A percentile compares a stretch with the other conserved stretches of the same genome.
Conservation (phyloP, 2,113 vertebrate genomes). For the Alosa alosa region DNA sequence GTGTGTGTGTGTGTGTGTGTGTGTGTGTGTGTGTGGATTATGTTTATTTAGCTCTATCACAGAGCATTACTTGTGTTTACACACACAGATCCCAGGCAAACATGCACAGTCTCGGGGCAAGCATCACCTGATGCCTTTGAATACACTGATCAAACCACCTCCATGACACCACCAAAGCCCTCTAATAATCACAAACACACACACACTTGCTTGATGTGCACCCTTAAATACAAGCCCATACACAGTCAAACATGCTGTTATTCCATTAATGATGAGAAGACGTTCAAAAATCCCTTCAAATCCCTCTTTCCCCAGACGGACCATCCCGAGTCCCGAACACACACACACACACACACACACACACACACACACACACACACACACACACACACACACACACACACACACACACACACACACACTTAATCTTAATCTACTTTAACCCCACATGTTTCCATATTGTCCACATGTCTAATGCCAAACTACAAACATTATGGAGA, state of each 20-base stretch:
- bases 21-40: background rate
- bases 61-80: background rate
- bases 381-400: background rate
- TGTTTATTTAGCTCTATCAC: background rate
- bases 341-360: background rate
- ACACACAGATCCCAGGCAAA: background rate
- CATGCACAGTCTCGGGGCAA: background rate
- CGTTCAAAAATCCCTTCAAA: conserved; percentile 25
- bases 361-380: conserved; percentile 14
- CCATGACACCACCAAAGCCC: background rate
- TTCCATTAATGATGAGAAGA: conserved; percentile 26
- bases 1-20: background rate
- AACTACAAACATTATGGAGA: too few relatives aligned
- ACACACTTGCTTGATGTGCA: background rate
- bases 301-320: background rate
- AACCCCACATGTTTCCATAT: too few relatives aligned
- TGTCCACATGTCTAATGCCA: too few relatives aligned
- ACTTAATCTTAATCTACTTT: background rate
- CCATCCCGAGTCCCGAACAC: conserved; percentile 4
- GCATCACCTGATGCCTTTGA: background rate
- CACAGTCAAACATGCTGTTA: background rate
- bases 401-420: conserved; percentile 16
- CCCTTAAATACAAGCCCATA: background rate
- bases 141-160: background rate
- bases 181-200: too few relatives aligned